phyloP scores from a whole-genome alignment of 2,888 invertebrate genomes.

The Germaria angustata region DNA sequence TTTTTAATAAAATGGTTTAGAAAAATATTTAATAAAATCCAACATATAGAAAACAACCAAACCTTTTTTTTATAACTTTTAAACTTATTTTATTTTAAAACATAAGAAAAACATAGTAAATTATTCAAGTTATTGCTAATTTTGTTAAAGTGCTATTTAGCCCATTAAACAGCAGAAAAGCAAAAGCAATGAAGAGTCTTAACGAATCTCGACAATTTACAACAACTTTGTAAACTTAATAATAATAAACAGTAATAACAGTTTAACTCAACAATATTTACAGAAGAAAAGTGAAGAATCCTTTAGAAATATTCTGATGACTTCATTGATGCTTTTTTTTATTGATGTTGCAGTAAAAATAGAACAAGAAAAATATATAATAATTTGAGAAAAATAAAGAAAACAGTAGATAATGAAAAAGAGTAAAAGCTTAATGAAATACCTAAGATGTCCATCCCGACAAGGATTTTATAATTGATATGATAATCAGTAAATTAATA shows the following conservation, averaged over 20 bases:
- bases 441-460: background rate
- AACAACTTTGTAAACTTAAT: constrained; percentile 53
- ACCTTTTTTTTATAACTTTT: too few relatives aligned
- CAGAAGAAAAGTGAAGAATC: background rate
- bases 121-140: constrained; percentile 54
- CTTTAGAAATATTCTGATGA: constrained; percentile 23
- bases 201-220: constrained; percentile 37
- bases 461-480: constrained; percentile 18
- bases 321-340: constrained; percentile 1
- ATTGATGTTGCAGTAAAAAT: constrained; percentile 18
- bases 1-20: too few relatives aligned
- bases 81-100: background rate
- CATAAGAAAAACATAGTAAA: constrained; percentile 13
- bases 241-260: constrained; percentile 18
- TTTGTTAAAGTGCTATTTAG: constrained; percentile 57
- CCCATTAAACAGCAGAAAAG: constrained; percentile 35
- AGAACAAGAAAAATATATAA: background rate
- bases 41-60: too few relatives aligned
- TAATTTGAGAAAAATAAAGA: background rate
- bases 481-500: constrained; percentile 30
- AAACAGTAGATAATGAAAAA: constrained; percentile 12
- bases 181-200: background rate
- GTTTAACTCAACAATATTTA: constrained; percentile 16
- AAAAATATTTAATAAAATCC: too few relatives aligned
- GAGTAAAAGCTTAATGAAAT: background rate